phyloP scores from a whole-genome alignment of 2,797 vertebrate genomes.

The Cryptoprocta ferox region DNA sequence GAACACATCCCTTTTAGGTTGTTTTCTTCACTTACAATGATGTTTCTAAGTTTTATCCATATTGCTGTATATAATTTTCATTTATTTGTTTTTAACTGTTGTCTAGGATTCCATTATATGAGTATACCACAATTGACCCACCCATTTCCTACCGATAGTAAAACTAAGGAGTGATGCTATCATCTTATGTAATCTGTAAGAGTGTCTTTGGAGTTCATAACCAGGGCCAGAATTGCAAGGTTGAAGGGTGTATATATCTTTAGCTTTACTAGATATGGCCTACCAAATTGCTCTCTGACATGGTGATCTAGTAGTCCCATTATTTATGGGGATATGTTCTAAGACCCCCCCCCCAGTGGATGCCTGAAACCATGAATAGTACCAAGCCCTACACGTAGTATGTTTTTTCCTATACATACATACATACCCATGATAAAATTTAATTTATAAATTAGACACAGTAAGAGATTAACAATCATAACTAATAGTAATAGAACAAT shows the following conservation, averaged over 20 bases:
- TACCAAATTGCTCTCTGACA: conserved; percentile 41
- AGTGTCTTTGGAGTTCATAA: conserved; percentile 39
- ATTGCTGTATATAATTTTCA: neutral
- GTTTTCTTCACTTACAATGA: neutral
- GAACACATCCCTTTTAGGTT: neutral
- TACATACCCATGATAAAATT: neutral
- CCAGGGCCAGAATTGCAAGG: neutral
- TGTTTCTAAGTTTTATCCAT: conserved; percentile 1
- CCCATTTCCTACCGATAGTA: conserved; percentile 2
- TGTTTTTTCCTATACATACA: neutral
- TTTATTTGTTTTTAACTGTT: conserved; percentile 33
- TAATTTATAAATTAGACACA: neutral
- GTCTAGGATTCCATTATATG: neutral
- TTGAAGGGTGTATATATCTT: neutral
- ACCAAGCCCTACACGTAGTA: neutral
- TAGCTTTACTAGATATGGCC: conserved; percentile 1
- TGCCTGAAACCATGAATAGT: neutral
- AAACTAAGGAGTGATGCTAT: conserved; percentile 1
- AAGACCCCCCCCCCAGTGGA: neutral
- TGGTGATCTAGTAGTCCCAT: neutral
- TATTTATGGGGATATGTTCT: neutral
- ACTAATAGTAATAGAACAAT: neutral
- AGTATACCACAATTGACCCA: neutral
- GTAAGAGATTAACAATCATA: neutral
- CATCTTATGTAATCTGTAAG: neutral